These are phyloP conservation scores for Diloba caeruleocephala DNA, from an alignment of 2,888 invertebrate genomes.

Conservation along the genomic window DNA sequence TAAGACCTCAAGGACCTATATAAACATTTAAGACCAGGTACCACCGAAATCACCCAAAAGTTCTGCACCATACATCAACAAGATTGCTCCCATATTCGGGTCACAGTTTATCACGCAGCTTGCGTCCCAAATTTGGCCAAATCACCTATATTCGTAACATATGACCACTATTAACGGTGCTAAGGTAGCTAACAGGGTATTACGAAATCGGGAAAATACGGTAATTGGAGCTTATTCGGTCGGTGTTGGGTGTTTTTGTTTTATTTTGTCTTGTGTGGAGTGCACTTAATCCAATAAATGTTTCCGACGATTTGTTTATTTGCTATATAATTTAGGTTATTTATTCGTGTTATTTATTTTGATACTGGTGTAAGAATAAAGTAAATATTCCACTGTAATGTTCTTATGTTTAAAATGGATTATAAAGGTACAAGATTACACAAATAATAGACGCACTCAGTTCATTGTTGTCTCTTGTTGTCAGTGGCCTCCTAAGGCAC, in stretches of 20 bases:
- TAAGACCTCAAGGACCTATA: too few species aligned
- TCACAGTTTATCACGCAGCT: slow-evolving; percentile 49
- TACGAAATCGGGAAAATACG: slow-evolving; percentile 44
- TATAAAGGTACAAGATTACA: too few species aligned
- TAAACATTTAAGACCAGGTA: not conserved
- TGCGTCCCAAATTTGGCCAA: slow-evolving; percentile 37
- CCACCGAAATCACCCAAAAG: slow-evolving; percentile 12
- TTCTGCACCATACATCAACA: slow-evolving; percentile 24
- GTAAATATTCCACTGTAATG: too few species aligned
- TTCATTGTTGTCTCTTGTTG: too few species aligned
- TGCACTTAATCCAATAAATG: slow-evolving; percentile 27
- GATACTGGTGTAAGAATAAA: not conserved
- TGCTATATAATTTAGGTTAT: too few species aligned
- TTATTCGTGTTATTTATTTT: not conserved
- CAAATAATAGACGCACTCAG: too few species aligned
- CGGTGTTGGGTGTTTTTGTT: slow-evolving; percentile 13
- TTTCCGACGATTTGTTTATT: slow-evolving; percentile 21
- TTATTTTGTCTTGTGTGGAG: slow-evolving; percentile 37
- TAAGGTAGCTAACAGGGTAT: slow-evolving; percentile 44
- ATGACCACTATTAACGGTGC: slow-evolving; percentile 44
- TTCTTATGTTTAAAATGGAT: too few species aligned
- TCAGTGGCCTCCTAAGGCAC: too few species aligned
- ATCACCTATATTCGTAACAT: slow-evolving; percentile 54
- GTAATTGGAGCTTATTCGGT: slow-evolving; percentile 48
- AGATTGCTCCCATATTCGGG: slow-evolving; percentile 30